Evolutionary conservation across 2,113 vertebrate species (phyloP).

Genomic region (Anhinga anhinga): DNA sequence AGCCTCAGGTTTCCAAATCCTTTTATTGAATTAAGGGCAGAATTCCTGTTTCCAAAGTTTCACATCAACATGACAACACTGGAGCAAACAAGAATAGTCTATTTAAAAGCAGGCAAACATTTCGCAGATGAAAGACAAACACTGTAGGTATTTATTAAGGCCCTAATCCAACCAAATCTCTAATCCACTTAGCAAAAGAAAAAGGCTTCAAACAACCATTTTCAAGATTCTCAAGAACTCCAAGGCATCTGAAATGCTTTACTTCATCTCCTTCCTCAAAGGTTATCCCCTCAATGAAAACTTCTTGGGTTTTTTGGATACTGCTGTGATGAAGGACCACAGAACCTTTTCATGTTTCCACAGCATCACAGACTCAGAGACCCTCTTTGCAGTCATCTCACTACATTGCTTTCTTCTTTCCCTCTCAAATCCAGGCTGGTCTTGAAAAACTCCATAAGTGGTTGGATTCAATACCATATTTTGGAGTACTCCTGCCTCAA

Average conservation of each 20-base stretch:
- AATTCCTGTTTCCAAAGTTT: slow-evolving; percentile 56
- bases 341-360: neutral
- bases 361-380: neutral
- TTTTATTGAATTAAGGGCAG: slow-evolving; percentile 34
- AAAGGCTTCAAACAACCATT: slow-evolving; percentile 7
- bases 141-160: slow-evolving; percentile 54
- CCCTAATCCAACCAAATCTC: slow-evolving; percentile 48
- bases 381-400: neutral
- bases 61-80: slow-evolving; percentile 51
- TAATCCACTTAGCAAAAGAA: slow-evolving; percentile 32
- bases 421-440: neutral
- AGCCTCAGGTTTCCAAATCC: slow-evolving; percentile 53
- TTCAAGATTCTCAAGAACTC: neutral
- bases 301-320: neutral
- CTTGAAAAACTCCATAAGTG: neutral
- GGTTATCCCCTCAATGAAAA: neutral
- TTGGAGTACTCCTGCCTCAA: neutral
- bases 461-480: neutral
- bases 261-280: neutral
- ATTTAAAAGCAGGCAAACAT: slow-evolving; percentile 50
- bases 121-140: slow-evolving; percentile 53
- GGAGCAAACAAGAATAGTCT: slow-evolving; percentile 49
- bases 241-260: neutral
- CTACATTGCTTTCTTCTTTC: neutral
- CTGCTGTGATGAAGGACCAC: neutral